Evolutionary conservation across 1,140 invertebrate genomes (phyloP).

Genomic region (Neodiprion virginianus): DNA sequence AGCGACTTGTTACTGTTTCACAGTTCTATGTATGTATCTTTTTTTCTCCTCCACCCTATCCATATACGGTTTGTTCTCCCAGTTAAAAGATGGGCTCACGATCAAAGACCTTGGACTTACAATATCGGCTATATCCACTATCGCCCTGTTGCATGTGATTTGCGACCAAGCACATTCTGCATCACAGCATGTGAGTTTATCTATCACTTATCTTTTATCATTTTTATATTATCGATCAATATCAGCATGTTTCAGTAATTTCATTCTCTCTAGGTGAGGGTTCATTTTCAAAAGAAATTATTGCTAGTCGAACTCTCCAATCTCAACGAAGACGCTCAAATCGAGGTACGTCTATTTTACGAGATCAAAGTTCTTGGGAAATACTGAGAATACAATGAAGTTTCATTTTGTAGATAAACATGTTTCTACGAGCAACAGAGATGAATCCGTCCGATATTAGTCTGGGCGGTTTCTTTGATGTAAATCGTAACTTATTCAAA

Average conservation of each 20-base stretch:
- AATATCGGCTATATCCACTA: constrained; percentile 68
- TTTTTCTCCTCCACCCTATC: constrained; percentile 73
- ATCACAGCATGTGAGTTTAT: constrained; percentile 62
- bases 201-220: not conserved
- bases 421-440: constrained; percentile 73
- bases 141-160: constrained; percentile 69
- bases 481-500: constrained; percentile 72
- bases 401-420: constrained; percentile 64
- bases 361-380: not conserved
- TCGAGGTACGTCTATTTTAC: constrained; percentile 38
- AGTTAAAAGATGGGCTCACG: constrained; percentile 71
- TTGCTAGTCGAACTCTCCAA: constrained; percentile 72
- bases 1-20: constrained; percentile 68
- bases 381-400: not conserved
- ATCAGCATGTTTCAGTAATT: not conserved
- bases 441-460: constrained; percentile 75
- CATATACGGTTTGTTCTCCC: constrained; percentile 71
- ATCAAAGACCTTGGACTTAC: constrained; percentile 71
- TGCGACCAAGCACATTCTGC: constrained; percentile 74
- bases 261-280: constrained; percentile 60
- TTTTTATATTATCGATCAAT: not conserved
- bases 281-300: constrained; percentile 74
- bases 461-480: constrained; percentile 72
- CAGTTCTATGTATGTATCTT: constrained; percentile 69
- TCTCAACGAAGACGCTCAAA: constrained; percentile 70